Base-by-base conservation (phyloP, 2,797 vertebrate species). In the Pseudochromis fuscus region DNA sequence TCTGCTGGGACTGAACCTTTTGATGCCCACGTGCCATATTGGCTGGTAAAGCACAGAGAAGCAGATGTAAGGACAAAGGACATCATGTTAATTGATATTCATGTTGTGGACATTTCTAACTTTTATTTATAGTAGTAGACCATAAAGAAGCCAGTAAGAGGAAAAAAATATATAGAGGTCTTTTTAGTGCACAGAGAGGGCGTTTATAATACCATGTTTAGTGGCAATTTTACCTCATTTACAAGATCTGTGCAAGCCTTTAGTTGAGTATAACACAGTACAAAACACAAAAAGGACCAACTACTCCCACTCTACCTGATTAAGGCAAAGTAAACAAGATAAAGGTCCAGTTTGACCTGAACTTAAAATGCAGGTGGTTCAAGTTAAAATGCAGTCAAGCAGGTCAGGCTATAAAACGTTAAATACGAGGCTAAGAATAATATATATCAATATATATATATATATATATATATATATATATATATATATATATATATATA, bases 1-100 rank as follows among this genome's bases (percentile, higher is more conserved):
- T 97, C 93, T 98, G 96, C 91, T 98, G 96, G 7, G 96, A 97
- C 81, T 97, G 97, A 81, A 97, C 91, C 92, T 98, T 98, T 93
- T 98, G 96, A 90, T 98, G 97, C 81, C 96, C 96, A 69, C 96
- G 96, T 88, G 97, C 96, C 97, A 98, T 98, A 18, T 9, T 44
- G 27, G 40, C 35, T 91, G 67, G 28, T 23, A 69, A 81, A 69
- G 13, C 45, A 45, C 19, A 33, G 19, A 19, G 8, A 12, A 16
- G 23, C 19, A 31, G 15, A 53, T 24, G 1, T n/a, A 63, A 66
- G 18, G 18, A 63, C 25, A 64, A n/a, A 45, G 0, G 0, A 35
- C 8, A 25, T 37, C 5, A 48, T 25, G 27, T 65, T 72, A 59
- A 56, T 8, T 15, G 18, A 40, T 21, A 28, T 16, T 51, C 13